phyloP scores from a whole-genome alignment of 2,797 vertebrate genomes.

The Meriones psammophilus region DNA sequence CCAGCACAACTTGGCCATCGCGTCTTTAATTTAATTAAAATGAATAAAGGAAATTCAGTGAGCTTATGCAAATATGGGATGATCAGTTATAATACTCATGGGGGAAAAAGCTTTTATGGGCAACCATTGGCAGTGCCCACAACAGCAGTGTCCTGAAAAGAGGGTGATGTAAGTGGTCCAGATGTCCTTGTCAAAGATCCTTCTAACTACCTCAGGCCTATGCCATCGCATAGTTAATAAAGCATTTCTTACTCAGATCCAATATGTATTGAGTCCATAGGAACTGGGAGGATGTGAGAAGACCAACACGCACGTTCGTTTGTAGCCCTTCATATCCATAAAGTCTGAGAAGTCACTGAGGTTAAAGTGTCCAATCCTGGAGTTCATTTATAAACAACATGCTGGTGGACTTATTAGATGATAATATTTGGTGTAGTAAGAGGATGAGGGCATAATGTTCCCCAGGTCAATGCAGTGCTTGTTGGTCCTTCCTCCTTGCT shows the following conservation, averaged over 20 bases:
- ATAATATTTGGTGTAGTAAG: not conserved
- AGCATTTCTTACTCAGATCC: not conserved
- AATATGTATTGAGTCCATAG: not conserved
- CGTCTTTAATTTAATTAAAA: slow-evolving; percentile 64
- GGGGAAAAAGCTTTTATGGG: not conserved
- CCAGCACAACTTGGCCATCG: slow-evolving; percentile 44
- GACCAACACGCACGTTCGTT: not conserved
- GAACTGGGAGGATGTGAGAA: not conserved
- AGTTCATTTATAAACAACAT: slow-evolving; percentile 1
- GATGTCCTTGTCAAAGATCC: slow-evolving; percentile 24
- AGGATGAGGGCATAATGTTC: not conserved
- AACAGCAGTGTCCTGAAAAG: not conserved
- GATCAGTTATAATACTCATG: not conserved
- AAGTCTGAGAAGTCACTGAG: not conserved
- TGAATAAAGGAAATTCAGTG: slow-evolving; percentile 47
- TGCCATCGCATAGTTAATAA: slow-evolving; percentile 10
- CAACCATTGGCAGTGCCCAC: not conserved
- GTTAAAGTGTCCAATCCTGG: not conserved
- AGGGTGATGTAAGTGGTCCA: not conserved
- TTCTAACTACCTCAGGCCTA: not conserved
- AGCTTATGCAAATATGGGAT: not conserved
- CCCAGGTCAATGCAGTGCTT: not conserved
- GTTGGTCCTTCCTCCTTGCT: not conserved
- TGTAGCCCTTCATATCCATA: not conserved
- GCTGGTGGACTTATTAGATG: not conserved